Evolutionary conservation across 2,888 invertebrate genomes (phyloP), one percentile per base, ranked within the genome.

Genomic region (Ormyrus labotus): DNA sequence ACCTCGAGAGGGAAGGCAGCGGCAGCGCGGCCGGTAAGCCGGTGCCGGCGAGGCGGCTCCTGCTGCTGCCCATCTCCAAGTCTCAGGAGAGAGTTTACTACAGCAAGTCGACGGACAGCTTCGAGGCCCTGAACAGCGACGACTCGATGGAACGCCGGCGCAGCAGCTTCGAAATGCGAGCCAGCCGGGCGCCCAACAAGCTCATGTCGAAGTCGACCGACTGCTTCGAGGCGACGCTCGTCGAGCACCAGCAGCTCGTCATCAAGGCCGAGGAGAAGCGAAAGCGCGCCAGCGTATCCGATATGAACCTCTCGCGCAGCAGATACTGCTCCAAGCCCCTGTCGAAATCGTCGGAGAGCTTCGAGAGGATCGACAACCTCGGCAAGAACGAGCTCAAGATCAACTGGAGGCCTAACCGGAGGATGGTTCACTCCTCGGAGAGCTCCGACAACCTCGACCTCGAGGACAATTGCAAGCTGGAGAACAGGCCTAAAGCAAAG

Each of bases 171-270:
- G 89, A 88, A 70, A 84, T 88, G 2, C n/a, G 77, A 8, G 65
- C 77, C n/a, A 64, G 73, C 9, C 74, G 63, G 19, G 67, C 45
- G 2, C 83, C 34, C 34, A 34, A 86, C 0, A 88, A 87, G 78
- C 70, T 85, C 51, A 87, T 89, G 64, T 90, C 90, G 5, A 90
- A 90, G 80, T 91, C 90, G 0, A 88, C 90, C 50, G 90, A 90
- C 71, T 90, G 84, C 78, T 90, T 90, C 77, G 89, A 89, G 6
- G 45, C 72, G 19, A 72, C 64, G 3, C 53, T 83, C 0, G 81
- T 87, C 10, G 86, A 71, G 50, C 74, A 78, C 73, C 82, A 82
- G 45, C 74, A 58, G 47, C 65, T 68, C 2, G 60, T 57, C 10
- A 81, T 81, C 9, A 81, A 79, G 11, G 76, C 76, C 2, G 85